Conservation (phyloP, 2,113 vertebrate genomes). For the Conger conger region DNA sequence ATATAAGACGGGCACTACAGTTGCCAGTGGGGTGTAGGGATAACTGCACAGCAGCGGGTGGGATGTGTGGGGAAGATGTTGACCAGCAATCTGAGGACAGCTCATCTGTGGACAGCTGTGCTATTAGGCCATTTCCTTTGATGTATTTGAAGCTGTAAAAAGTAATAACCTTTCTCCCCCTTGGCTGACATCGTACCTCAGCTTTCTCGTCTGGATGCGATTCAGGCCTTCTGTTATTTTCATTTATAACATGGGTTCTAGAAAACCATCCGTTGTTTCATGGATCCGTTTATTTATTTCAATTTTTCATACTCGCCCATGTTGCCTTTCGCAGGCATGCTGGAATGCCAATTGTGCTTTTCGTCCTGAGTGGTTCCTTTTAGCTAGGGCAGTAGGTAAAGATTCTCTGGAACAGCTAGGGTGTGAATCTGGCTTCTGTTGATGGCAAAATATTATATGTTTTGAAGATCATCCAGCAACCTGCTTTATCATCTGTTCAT, state of each 20-base stretch:
- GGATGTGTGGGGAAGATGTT: neutral
- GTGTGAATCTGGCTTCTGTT: neutral
- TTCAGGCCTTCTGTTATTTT: conserved; percentile 24
- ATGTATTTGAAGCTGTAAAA: conserved; percentile 40
- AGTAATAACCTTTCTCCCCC: conserved; percentile 48
- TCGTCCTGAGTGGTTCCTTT: neutral
- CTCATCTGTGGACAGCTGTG: conserved; percentile 51
- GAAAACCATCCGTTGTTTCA: neutral
- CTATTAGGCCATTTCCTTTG: conserved; percentile 45
- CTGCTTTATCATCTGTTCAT: neutral
- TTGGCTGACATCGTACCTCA: conserved; percentile 35
- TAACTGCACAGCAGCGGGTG: neutral
- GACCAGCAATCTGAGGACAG: conserved; percentile 37
- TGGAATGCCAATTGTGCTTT: neutral
- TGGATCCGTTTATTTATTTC: neutral
- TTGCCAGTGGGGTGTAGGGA: conserved; percentile 8
- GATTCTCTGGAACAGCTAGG: neutral
- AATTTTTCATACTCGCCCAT: neutral
- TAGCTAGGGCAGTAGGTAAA: neutral
- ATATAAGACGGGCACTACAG: neutral
- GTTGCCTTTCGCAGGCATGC: no score
- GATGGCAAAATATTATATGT: neutral
- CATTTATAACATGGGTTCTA: neutral
- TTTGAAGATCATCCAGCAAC: neutral
- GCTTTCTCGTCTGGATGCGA: conserved; percentile 51